Base-by-base conservation (phyloP, 2,113 vertebrate species). In the Myiozetetes cayanensis region DNA sequence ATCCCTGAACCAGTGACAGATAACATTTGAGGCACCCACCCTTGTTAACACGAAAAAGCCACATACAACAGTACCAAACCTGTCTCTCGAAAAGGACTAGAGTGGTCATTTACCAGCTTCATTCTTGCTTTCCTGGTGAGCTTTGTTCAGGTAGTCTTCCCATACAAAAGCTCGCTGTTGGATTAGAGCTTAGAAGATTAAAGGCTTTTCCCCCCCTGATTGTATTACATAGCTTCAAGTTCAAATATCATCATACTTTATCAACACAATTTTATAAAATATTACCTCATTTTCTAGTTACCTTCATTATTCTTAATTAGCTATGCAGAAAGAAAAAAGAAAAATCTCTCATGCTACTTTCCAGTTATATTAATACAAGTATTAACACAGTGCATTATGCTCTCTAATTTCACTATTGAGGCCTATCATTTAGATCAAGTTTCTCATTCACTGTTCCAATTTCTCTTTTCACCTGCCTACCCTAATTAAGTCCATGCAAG, bases 1-100 rank as follows among this genome's bases (percentile, higher is more conserved):
- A 94, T 97, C 97, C 97, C 98, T 98, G 97, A 97, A 96, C 93
- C 94, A 90, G 95, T 90, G 95, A 93, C 94, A 95, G 82, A 90
- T 94, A 91, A 79, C 56, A 66, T 74, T 75, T 93, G 93, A 91
- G 96, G 96, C 96, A 93, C 87, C 78, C 89, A 82, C 92, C 86
- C 83, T 88, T 11, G 2, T 71, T 92, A 87, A 78, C 80, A 53
- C 39, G 27, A 14, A 49, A 12, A n/a, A 95, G 91, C 72, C 95
- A 93, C 65, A 25, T 52, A 66, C 77, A 94, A 91, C 67, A 96
- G 92, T 93, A 91, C 90, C 82, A 97, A 76, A 62, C 83, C 89
- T 91, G 33, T 41, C 86, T 96, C 74, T 87, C 78, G 62, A 89
- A 91, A 95, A 92, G 83, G 63, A 90, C 71, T 90, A 62, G 87